These are phyloP conservation scores for Barnardius zonarius DNA, from an alignment of 2,113 vertebrate genomes.

Conservation along the genomic window DNA sequence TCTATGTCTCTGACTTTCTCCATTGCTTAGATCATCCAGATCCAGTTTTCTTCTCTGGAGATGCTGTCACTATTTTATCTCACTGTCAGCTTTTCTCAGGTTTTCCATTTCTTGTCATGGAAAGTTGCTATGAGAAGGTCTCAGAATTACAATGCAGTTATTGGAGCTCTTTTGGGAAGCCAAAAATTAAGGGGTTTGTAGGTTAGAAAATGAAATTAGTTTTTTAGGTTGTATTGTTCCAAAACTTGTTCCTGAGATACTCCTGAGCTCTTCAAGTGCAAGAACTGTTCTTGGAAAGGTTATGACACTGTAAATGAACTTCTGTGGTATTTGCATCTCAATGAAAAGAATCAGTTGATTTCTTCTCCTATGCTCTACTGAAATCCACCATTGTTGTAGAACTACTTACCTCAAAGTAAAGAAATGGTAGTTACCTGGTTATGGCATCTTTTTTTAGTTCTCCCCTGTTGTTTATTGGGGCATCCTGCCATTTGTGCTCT, in stretches of 20 bases:
- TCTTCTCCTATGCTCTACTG: not conserved
- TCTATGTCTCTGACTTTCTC: not conserved
- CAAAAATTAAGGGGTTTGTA: not conserved
- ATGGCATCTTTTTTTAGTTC: not conserved
- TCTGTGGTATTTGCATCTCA: accelerated
- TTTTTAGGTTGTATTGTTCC: not conserved
- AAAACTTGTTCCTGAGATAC: not conserved
- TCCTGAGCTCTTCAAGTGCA: not conserved
- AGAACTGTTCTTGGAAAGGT: not conserved
- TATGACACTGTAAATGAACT: not conserved
- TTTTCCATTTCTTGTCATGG: not conserved
- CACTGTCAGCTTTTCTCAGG: not conserved
- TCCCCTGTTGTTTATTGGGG: not conserved
- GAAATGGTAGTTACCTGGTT: not conserved
- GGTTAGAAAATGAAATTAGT: not conserved
- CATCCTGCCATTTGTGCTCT: not conserved
- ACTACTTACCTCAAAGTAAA: not conserved
- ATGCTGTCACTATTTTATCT: not conserved
- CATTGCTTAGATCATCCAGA: not conserved
- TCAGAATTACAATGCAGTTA: not conserved
- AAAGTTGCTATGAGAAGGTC: not conserved
- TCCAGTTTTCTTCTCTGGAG: not conserved
- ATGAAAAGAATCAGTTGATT: not conserved
- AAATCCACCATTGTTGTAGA: not conserved
- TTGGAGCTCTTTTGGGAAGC: not conserved